Evolutionary conservation across 2,113 vertebrate species (phyloP).

Genomic region (Columba janthina): DNA sequence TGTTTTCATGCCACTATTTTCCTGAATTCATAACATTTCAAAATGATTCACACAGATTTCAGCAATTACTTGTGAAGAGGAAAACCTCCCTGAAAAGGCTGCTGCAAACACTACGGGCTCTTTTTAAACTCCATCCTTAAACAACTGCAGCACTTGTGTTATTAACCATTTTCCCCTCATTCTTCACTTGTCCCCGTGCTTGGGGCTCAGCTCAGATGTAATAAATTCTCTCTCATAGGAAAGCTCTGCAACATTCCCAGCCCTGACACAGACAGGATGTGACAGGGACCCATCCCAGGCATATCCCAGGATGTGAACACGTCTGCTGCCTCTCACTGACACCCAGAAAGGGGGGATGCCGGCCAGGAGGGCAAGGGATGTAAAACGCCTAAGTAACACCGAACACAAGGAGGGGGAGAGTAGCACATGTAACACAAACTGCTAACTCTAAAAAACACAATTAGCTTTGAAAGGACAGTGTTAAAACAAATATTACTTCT

Average conservation of each 20-base stretch:
- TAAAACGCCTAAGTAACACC: background rate
- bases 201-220: background rate
- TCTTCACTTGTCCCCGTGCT: background rate
- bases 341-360: accelerated
- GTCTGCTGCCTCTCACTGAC: background rate
- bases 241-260: background rate
- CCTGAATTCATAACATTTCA: background rate
- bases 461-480: background rate
- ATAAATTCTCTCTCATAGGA: background rate
- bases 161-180: background rate
- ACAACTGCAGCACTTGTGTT: background rate
- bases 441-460: background rate
- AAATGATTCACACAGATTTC: background rate
- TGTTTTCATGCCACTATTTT: background rate
- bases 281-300: background rate
- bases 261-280: background rate
- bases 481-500: background rate
- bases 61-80: background rate
- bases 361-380: background rate
- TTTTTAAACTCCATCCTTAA: background rate
- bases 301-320: background rate
- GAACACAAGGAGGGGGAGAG: background rate
- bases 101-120: accelerated
- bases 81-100: background rate
- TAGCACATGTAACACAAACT: background rate